Evolutionary conservation across 2,888 invertebrate genomes (phyloP), one percentile per base, ranked within the genome.

Genomic region (Protodeltote pygarga): DNA sequence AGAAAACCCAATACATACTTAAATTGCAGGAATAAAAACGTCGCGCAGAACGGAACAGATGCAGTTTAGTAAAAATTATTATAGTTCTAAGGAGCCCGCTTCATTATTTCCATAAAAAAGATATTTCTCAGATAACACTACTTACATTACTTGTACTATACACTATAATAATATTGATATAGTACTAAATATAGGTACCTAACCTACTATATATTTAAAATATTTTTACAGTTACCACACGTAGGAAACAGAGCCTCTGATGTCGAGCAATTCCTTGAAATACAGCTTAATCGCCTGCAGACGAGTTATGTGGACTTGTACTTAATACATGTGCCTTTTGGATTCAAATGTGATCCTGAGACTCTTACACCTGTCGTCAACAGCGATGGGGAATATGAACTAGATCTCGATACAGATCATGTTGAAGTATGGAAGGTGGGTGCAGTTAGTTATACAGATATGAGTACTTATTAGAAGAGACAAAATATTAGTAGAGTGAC

Each of bases 251-350:
- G 95, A 38, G 93, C 95, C 1, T 88, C 91, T 0, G 94, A 95
- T 58, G 96, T 96, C 0, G 93, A 93, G 58, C 93, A 93, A 59
- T 96, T 94, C 72, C 75, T 96, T 17, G 92, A 93, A 31, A 73
- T 94, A 46, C 96, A 96, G 3, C 83, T 97, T 27, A 74, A 91
- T 38, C 93, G 90, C 25, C 83, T 97, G 37, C 93, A 94, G 57
- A 77, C 95, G 55, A 92, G 93, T 52, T 97, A 96, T 75, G 89
- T 97, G 1, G 97, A 97, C 71, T 92, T 97, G 60, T 97, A 96
- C 75, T 90, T 97, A 16, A 93, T 96, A 48, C 97, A 97, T 72
- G 94, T 95, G 82, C 96, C 97, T 0, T 94, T 96, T 71, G 94
- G 94, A 3, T 94, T 95, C 65, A 75, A 85, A 34, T 92, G 93